Base-by-base conservation (phyloP, 1,140 invertebrate genomes). In the Hyphantria cunea region DNA sequence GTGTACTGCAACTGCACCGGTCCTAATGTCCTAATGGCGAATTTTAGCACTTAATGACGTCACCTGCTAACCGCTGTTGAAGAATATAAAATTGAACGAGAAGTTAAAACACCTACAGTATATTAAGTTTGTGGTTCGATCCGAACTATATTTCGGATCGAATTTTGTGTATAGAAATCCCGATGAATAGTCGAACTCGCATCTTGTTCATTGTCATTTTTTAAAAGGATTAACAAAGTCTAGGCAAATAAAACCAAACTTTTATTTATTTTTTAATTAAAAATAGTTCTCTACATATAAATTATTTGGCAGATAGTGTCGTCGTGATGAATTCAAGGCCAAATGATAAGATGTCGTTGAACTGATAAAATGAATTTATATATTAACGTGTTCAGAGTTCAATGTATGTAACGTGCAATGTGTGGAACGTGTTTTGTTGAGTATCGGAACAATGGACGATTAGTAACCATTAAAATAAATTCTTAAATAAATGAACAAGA, bases 321-420 rank as follows among this genome's bases (percentile, higher is more conserved):
- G 5, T 25, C 17, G 17, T 55, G 78, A 84, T 84, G 81, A 82
- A 58, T 80, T 74, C 87, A 88, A 88, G 87, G 87, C 66, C 73
- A 88, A 68, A 74, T 65, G 87, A 90, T 90, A 84, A 84, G 76
- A 68, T 76, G 85, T 82, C 82, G 80, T 70, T 84, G 84, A 88
- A 86, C 85, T 86, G 75, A 86, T 86, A 84, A 81, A 73, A 74
- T 70, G 76, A 59, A 47, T 48, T 42, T 39, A 41, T 33, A 59
- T 34, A 33, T 49, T 33, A 14, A 31, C 11, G 8, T 37, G 11
- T 37, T n/a, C n/a, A n/a, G n/a, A n/a, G n/a, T n/a, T n/a, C n/a
- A n/a, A n/a, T 7, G 8, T 4, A 11, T 10, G 34, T 37, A 37
- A 8, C 12, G 10, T 53, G 15, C 11, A 50, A 50, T 34, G 31